A percentile compares a stretch with the other conserved stretches of the same genome.
phyloP scores from a whole-genome alignment of 2,113 vertebrate species.

The Meleagris gallopavo region DNA sequence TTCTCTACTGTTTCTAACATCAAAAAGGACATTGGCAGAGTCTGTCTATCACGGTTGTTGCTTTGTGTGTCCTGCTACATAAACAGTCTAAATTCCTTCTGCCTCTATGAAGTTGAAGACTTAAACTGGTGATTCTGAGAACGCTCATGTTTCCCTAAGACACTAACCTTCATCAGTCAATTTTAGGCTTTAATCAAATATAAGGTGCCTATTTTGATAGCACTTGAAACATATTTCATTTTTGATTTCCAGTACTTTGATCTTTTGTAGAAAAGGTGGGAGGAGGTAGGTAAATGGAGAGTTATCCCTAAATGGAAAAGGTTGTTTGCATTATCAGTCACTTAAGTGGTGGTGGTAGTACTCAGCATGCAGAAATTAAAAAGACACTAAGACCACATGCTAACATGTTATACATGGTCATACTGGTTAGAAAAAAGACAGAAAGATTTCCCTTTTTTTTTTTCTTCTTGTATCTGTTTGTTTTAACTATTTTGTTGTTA shows the following conservation, averaged over 20 bases:
- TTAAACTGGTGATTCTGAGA: not conserved
- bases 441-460: not conserved
- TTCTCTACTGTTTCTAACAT: not conserved
- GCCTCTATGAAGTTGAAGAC: not conserved
- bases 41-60: not conserved
- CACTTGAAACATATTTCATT: not conserved
- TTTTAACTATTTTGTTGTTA: not conserved
- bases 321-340: not conserved
- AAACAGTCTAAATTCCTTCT: not conserved
- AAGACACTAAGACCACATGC: no score
- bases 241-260: not conserved
- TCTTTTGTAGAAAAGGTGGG: not conserved
- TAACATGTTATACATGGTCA: not conserved
- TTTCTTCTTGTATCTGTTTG: not conserved
- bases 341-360: not conserved
- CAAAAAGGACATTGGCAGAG: not conserved
- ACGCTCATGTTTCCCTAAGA: not conserved
- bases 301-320: not conserved
- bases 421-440: not conserved
- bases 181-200: not conserved
- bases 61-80: not conserved
- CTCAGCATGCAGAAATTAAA: not conserved
- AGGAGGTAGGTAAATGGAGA: not conserved
- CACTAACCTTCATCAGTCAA: not conserved
- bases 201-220: not conserved